Evolutionary conservation across 2,113 vertebrate species (phyloP).

Genomic region (Hippocampus mohnikei): DNA sequence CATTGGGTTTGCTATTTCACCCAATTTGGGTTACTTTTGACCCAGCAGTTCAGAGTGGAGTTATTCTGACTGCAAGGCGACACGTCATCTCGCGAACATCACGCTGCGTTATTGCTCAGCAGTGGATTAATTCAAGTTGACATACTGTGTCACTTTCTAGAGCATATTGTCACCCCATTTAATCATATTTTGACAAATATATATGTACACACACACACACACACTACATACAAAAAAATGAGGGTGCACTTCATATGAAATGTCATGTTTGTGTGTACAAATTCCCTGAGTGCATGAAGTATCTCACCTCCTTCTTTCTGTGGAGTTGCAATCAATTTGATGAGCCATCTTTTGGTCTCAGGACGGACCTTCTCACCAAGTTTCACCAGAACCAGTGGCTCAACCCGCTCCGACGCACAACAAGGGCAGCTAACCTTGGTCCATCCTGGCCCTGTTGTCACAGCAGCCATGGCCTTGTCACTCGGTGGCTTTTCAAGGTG

Average conservation of each 20-base stretch:
- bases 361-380: constrained; percentile 59
- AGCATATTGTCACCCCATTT: no score
- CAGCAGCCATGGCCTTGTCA: not conserved
- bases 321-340: constrained; percentile 61
- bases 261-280: not conserved
- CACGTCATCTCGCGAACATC: no score
- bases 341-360: constrained; percentile 74
- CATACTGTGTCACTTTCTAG: no score
- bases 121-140: no score
- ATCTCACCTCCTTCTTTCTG: constrained; percentile 69
- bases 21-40: no score
- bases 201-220: no score
- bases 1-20: no score
- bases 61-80: no score
- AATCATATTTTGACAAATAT: no score
- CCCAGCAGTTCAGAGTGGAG: no score
- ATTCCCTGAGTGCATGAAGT: not conserved
- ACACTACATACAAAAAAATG: no score
- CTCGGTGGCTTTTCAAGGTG: not conserved
- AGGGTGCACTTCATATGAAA: not conserved
- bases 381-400: constrained; percentile 72
- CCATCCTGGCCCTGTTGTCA: constrained; percentile 43
- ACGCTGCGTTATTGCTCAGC: no score
- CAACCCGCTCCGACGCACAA: constrained; percentile 59
- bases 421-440: constrained; percentile 71